Percentiles rank a stretch among this genome's conserved stretches.
Conservation (phyloP, 2,113 vertebrate species). For the Micronycteris hirsuta region DNA sequence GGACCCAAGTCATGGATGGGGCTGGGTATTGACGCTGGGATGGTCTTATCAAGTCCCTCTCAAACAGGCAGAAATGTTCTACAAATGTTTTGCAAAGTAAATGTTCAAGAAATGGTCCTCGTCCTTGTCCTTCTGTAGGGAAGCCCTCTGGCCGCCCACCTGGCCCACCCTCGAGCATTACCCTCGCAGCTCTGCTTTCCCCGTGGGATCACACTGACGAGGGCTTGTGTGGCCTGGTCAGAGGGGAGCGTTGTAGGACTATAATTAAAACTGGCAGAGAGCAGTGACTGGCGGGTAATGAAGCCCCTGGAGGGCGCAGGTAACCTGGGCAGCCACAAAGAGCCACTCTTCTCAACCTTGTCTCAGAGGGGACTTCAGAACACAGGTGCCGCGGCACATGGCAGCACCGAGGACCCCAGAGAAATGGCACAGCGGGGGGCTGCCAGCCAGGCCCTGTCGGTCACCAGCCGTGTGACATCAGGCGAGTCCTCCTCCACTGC, state of each 20-base stretch:
- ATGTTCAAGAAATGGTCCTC: neutral
- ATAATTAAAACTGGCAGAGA: neutral
- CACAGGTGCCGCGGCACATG: too few relatives aligned
- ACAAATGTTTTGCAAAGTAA: neutral
- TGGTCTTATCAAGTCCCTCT: neutral
- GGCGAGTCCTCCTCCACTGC: neutral
- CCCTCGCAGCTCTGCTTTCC: neutral
- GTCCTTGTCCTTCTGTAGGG: neutral
- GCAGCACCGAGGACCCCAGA: neutral
- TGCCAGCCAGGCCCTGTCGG: neutral
- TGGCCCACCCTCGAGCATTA: neutral
- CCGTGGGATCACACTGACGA: neutral
- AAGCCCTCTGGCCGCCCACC: neutral
- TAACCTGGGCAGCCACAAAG: neutral
- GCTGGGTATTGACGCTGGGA: neutral
- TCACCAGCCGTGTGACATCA: neutral
- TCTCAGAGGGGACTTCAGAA: neutral
- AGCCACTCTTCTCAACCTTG: neutral
- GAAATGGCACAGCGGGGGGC: neutral
- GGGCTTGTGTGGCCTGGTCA: accelerated
- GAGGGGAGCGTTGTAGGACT: neutral
- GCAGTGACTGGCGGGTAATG: neutral
- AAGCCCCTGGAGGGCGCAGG: neutral
- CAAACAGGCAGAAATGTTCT: accelerated
- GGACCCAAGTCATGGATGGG: neutral